Percentiles rank a stretch among this genome's conserved stretches.
phyloP scores from a whole-genome alignment of 2,113 vertebrate genomes.

The Pseudorasbora parva region DNA sequence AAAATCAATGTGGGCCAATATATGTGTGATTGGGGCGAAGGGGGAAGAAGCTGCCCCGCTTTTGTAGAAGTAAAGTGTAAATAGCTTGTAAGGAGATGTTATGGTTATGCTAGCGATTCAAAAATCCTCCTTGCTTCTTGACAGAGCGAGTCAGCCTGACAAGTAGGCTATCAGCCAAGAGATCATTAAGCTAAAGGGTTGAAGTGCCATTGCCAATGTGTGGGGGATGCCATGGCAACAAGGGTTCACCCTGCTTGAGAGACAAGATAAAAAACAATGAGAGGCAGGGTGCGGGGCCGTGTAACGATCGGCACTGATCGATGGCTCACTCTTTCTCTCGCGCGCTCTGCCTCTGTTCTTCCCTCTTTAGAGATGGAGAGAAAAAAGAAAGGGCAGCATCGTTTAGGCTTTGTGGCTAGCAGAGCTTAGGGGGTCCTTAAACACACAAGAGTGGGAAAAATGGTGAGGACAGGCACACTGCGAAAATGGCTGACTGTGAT shows the following conservation, averaged over 20 bases:
- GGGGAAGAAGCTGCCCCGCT: conserved; percentile 15
- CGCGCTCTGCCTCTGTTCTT: conserved; percentile 34
- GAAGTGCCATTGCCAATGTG: conserved; percentile 80
- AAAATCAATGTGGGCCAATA: conserved; percentile 40
- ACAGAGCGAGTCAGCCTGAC: conserved; percentile 76
- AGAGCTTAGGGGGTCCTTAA: conserved; percentile 49
- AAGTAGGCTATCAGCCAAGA: conserved; percentile 83
- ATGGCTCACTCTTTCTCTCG: conserved; percentile 63
- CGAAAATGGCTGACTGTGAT: conserved; percentile 40
- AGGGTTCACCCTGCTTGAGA: conserved; percentile 72
- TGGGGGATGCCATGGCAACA: conserved; percentile 80
- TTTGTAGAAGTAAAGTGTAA: conserved; percentile 42
- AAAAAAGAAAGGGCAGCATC: conserved; percentile 51
- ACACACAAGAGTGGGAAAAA: conserved; percentile 39
- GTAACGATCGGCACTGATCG: conserved; percentile 77
- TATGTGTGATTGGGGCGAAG: background rate
- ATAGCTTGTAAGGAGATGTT: conserved; percentile 44
- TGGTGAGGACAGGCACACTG: conserved; percentile 33
- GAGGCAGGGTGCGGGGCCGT: conserved; percentile 71
- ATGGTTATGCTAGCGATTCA: conserved; percentile 49
- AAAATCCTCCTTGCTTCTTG: conserved; percentile 67
- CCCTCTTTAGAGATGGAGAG: conserved; percentile 46
- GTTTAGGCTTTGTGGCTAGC: conserved; percentile 55
- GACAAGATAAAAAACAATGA: conserved; percentile 80
- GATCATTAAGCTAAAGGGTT: conserved; percentile 84